Conservation (phyloP, 35 echinoderm and acorn worm genomes). For the Holothuria glaberrima region DNA sequence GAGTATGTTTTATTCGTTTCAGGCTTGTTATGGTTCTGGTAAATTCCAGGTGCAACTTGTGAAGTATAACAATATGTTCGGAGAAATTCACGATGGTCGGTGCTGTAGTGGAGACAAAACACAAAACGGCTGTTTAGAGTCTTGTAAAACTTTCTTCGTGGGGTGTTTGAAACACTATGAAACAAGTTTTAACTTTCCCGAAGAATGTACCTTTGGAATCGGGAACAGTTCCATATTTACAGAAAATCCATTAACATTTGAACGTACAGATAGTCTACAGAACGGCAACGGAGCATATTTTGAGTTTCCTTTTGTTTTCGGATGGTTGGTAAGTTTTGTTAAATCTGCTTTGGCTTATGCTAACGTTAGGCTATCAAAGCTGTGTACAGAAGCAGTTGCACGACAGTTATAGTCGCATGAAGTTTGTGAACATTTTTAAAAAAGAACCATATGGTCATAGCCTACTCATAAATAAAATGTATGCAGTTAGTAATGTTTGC, state of each 20-base stretch:
- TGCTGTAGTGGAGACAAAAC: constrained; percentile 67
- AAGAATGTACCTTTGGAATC: constrained; percentile 78
- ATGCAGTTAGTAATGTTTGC: too few relatives aligned
- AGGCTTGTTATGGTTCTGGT: constrained; percentile 63
- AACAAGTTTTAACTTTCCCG: constrained; percentile 50
- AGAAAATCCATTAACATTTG: constrained; percentile 53
- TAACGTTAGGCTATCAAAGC: neutral
- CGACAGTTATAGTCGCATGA: neutral
- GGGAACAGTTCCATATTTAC: constrained; percentile 49
- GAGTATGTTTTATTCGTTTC: constrained; percentile 19
- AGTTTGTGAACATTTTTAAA: too few relatives aligned
- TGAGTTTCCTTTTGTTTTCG: constrained; percentile 73
- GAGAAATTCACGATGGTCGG: constrained; percentile 68
- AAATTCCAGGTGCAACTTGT: constrained; percentile 72
- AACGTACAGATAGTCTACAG: neutral
- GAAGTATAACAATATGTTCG: constrained; percentile 61
- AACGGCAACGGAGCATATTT: constrained; percentile 10
- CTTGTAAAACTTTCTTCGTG: constrained; percentile 69
- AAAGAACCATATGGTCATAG: too few relatives aligned
- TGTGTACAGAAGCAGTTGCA: neutral
- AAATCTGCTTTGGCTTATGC: neutral
- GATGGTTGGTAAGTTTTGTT: constrained; percentile 78
- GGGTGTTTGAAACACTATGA: constrained; percentile 85
- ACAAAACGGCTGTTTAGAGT: constrained; percentile 55
- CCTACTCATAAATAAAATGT: too few relatives aligned